These are phyloP conservation scores for Riparia riparia DNA, from an alignment of 2,113 vertebrate genomes.

Conservation along the genomic window DNA sequence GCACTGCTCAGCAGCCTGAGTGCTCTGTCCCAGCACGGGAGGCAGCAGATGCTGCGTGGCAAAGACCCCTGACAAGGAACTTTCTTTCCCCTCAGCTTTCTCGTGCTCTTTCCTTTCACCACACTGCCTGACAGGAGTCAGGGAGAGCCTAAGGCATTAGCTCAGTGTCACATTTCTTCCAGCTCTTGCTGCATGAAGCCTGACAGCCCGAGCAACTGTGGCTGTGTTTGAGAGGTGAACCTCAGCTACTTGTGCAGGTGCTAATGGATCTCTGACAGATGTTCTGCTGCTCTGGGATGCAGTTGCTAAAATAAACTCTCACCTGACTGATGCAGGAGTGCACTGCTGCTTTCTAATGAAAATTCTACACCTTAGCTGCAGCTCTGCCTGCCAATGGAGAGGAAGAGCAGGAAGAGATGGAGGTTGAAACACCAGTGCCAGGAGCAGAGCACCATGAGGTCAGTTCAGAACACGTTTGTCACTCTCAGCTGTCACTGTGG, in stretches of 20 bases:
- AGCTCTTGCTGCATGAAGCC: not conserved
- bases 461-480: not conserved
- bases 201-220: not conserved
- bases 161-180: not conserved
- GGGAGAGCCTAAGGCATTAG: not conserved
- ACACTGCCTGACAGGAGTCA: not conserved
- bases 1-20: not conserved
- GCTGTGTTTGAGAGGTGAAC: not conserved
- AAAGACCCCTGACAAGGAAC: not conserved
- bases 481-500: not conserved
- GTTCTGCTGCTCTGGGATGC: not conserved
- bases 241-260: not conserved
- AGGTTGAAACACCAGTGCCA: not conserved
- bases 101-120: not conserved
- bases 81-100: not conserved
- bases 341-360: not conserved
- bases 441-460: not conserved
- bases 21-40: not conserved
- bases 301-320: not conserved
- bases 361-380: not conserved
- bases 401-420: not conserved
- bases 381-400: not conserved
- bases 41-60: not conserved
- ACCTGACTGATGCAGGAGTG: not conserved
- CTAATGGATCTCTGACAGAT: not conserved